Conservation (phyloP, 2,113 vertebrate genomes). For the Patagioenas fasciata region DNA sequence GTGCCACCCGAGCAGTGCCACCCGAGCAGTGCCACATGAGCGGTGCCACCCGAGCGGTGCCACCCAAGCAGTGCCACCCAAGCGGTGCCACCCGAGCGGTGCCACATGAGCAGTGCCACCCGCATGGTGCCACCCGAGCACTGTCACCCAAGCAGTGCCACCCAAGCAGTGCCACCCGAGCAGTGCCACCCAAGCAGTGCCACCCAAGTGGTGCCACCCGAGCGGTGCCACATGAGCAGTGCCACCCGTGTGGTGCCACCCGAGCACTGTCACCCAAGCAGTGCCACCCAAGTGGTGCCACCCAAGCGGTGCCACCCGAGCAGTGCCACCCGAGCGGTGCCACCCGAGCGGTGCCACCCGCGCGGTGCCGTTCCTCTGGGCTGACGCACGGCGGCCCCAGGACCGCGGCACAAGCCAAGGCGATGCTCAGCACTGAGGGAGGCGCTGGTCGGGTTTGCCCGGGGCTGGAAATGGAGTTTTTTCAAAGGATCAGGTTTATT, state of each 20-base stretch:
- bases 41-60: neutral
- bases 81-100: neutral
- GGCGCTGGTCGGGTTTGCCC: neutral
- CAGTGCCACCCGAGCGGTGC: neutral
- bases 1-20: neutral
- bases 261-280: neutral
- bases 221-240: neutral
- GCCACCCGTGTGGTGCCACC: neutral
- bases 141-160: neutral
- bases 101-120: too few relatives aligned
- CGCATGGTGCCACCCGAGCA: rapidly evolving
- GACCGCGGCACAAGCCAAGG: rapidly evolving
- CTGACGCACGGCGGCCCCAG: rapidly evolving
- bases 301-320: neutral
- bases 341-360: neutral
- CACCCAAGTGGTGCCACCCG: neutral
- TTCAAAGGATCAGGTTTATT: neutral
- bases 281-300: too few relatives aligned
- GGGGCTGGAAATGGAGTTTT: rapidly evolving
- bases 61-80: neutral
- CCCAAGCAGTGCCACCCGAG: neutral
- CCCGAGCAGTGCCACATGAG: too few relatives aligned
- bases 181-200: neutral
- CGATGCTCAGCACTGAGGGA: rapidly evolving
- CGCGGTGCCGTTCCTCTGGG: neutral